A percentile compares a stretch with the other conserved stretches of the same genome.
Conservation (phyloP, 2,888 invertebrate species). For the Rhamnusium bicolor region DNA sequence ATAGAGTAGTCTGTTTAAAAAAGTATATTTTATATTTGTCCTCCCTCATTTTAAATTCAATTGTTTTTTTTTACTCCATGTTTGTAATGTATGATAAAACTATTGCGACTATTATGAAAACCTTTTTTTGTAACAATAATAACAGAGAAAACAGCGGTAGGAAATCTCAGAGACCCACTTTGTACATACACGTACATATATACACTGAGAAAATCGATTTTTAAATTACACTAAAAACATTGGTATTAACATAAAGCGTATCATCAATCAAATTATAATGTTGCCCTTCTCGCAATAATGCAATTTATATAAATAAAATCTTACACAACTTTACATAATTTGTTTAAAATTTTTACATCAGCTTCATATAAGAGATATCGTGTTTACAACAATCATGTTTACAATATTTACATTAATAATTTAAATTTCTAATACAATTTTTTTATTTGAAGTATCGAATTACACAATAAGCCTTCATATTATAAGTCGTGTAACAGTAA, state of each 20-base stretch:
- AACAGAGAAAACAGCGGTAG: too few species aligned
- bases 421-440: slow-evolving; percentile 30
- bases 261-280: neutral
- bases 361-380: slow-evolving; percentile 12
- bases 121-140: too few species aligned
- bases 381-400: slow-evolving; percentile 28
- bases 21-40: too few species aligned
- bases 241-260: neutral
- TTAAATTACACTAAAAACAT: neutral
- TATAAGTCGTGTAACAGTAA: slow-evolving; percentile 6
- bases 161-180: too few species aligned
- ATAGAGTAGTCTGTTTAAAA: too few species aligned
- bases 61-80: too few species aligned
- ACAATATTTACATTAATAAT: slow-evolving; percentile 30
- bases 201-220: neutral
- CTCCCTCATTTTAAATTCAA: too few species aligned
- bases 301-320: slow-evolving; percentile 50
- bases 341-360: slow-evolving; percentile 43
- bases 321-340: slow-evolving; percentile 50
- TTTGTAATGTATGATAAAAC: too few species aligned
- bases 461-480: slow-evolving; percentile 13
- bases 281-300: slow-evolving; percentile 23
- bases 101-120: too few species aligned
- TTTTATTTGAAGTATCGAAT: slow-evolving; percentile 21
- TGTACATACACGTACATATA: neutral